phyloP scores from a whole-genome alignment of 2,113 vertebrate genomes.

The Dolichallabes microphthalmus region DNA sequence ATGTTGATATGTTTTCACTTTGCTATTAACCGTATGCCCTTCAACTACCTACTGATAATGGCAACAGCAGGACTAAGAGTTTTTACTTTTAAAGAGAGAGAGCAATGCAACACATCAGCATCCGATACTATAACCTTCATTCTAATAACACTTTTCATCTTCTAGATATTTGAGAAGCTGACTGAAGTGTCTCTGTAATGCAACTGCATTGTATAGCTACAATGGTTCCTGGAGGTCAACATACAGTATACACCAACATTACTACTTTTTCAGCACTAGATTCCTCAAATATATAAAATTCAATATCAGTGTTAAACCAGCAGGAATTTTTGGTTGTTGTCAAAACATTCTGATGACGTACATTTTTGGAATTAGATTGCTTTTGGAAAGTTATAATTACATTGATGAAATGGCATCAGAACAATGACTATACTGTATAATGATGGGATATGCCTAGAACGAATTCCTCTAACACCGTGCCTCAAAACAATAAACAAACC shows the following conservation, averaged over 20 bases:
- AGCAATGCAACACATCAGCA: neutral
- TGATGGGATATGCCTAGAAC: too few relatives aligned
- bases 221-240: neutral
- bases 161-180: neutral
- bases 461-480: too few relatives aligned
- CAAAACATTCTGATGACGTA: too few relatives aligned
- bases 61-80: neutral
- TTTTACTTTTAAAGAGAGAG: neutral
- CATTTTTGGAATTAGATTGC: too few relatives aligned
- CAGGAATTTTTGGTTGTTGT: too few relatives aligned
- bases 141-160: neutral
- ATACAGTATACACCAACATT: neutral
- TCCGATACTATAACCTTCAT: neutral
- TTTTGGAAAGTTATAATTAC: too few relatives aligned
- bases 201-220: neutral
- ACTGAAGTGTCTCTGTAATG: neutral
- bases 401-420: too few relatives aligned
- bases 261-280: neutral
- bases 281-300: neutral
- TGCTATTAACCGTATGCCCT: neutral
- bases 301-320: neutral
- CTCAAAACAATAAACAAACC: too few relatives aligned
- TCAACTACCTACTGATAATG: neutral
- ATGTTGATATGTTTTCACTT: neutral
- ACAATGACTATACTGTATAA: too few relatives aligned